Evolutionary conservation across 2,888 invertebrate genomes (phyloP), one percentile per base, ranked within the genome.

Genomic region (Drosophila infuscata): DNA sequence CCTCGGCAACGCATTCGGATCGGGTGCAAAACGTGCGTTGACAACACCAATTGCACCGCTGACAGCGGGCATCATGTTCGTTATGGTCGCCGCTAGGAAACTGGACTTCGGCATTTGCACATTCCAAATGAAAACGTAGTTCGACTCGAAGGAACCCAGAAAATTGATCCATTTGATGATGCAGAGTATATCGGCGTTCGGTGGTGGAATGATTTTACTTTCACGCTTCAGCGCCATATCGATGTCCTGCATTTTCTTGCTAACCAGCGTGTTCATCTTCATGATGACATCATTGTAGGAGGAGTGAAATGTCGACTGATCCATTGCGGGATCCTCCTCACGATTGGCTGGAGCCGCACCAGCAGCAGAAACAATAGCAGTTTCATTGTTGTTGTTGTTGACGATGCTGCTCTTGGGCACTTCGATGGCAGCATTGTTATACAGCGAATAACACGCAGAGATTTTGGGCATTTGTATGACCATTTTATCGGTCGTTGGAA

Each of bases 171-270:
- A 92, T 41, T 92, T 91, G 30, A 92, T 92, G 25, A 92, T 91
- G 78, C 92, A 92, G 0, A 92, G 70, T 12, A 92, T 92, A 38
- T 92, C 92, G 32, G 91, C 86, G 60, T 91, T 91, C 2, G 93
- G 92, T 0, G 83, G 70, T 0, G 93, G 92, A 52, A 93, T 91
- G 9, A 91, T 86, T 67, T 91, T 92, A 33, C 91, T 91, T 46
- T 93, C 92, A 5, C 92, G 91, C 49, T 88, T 89, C 62, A 92
- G 75, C 2, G 92, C 92, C 76, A 89, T 72, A 33, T 92, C 92
- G 48, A 92, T 92, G 61, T 92, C 93, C 71, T 92, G 92, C 93
- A 92, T 92, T 64, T 92, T 92, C 54, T 92, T 92, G 74, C 92
- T 92, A 6, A 92, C 93, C 64, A 92, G 83, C 3, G 81, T 83